Evolutionary conservation across 2,888 invertebrate genomes (phyloP).

Genomic region (Ptilodon capucinus): DNA sequence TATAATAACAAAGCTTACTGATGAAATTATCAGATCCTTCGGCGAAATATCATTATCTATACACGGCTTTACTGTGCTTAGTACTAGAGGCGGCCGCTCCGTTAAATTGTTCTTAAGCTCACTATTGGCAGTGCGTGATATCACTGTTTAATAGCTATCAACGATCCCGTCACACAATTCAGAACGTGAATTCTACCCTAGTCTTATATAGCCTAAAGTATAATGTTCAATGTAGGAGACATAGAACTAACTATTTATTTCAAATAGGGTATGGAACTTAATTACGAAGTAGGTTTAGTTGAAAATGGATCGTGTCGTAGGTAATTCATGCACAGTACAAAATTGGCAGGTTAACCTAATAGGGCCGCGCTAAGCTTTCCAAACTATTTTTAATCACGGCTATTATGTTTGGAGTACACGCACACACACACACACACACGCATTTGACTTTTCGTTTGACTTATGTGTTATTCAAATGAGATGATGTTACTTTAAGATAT

Average conservation of each 20-base stretch:
- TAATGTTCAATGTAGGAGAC: background rate
- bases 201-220: background rate
- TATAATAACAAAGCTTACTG: background rate
- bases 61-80: slow-evolving; percentile 2
- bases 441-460: background rate
- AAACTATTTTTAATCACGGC: slow-evolving; percentile 21
- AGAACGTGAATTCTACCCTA: slow-evolving; percentile 3
- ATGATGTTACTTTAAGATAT: background rate
- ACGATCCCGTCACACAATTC: background rate
- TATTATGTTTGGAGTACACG: background rate
- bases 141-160: slow-evolving; percentile 12
- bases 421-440: background rate
- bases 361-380: background rate
- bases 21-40: slow-evolving; percentile 6
- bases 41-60: slow-evolving; percentile 1
- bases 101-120: slow-evolving; percentile 15
- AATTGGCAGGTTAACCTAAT: slow-evolving; percentile 7
- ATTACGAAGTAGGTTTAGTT: background rate
- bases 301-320: background rate
- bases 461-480: background rate
- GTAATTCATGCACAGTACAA: slow-evolving; percentile 1
- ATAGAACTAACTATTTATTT: background rate
- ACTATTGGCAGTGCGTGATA: slow-evolving; percentile 19
- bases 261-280: background rate
- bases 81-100: slow-evolving; percentile 1